These are phyloP conservation scores for Nomada fabriciana DNA, from an alignment of 2,888 invertebrate species.

Conservation along the genomic window DNA sequence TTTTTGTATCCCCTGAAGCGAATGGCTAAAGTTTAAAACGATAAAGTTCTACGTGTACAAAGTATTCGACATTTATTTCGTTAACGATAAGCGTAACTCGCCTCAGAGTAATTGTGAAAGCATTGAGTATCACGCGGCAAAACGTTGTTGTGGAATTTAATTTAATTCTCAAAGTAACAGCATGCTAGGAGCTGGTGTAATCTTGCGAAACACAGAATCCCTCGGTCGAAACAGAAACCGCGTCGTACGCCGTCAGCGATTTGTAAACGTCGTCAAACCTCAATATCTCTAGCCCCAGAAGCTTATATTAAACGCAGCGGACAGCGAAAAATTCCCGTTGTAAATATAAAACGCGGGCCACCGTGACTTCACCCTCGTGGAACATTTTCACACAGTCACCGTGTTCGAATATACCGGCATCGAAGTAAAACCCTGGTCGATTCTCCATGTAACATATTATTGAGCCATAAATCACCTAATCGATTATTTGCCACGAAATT, in stretches of 20 bases:
- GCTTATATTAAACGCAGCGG: constrained; percentile 46
- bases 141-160: neutral
- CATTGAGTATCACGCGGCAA: too few relatives aligned
- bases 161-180: constrained; percentile 7
- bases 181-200: neutral
- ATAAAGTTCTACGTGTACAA: neutral
- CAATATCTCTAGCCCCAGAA: constrained; percentile 32
- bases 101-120: neutral
- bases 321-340: constrained; percentile 54
- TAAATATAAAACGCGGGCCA: constrained; percentile 44
- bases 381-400: constrained; percentile 46
- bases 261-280: constrained; percentile 48
- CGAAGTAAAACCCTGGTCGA: constrained; percentile 19
- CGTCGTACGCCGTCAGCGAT: constrained; percentile 25
- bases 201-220: constrained; percentile 1
- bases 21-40: neutral
- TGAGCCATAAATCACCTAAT: constrained; percentile 31
- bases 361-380: constrained; percentile 4
- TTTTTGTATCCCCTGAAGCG: neutral
- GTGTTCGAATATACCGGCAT: constrained; percentile 16
- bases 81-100: neutral
- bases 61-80: neutral
- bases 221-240: constrained; percentile 12
- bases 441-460: neutral
- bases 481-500: constrained; percentile 38